Evolutionary conservation across 2,797 vertebrate species (phyloP).

Genomic region (Otolemur crassicaudatus): DNA sequence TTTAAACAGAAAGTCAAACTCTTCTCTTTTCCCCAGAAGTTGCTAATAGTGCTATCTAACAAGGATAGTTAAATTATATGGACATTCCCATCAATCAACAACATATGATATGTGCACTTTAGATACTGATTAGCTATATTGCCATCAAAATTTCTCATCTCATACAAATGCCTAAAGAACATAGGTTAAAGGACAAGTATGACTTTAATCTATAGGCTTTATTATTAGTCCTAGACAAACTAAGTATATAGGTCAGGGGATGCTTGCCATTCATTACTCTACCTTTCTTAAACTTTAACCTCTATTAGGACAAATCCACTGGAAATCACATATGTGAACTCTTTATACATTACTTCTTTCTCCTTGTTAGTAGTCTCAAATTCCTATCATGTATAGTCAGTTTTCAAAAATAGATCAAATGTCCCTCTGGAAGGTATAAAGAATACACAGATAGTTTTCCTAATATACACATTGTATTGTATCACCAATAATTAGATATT

Average conservation of each 20-base stretch:
- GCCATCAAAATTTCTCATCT: background rate
- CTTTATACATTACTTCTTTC: background rate
- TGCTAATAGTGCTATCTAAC: background rate
- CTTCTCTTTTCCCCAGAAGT: background rate
- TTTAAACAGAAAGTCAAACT: background rate
- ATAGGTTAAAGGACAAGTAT: background rate
- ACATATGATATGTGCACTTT: background rate
- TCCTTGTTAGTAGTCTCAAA: background rate
- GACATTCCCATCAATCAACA: background rate
- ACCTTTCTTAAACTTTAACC: background rate
- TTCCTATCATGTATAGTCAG: background rate
- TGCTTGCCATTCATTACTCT: background rate
- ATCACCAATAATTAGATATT: background rate
- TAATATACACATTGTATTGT: background rate
- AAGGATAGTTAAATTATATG: background rate
- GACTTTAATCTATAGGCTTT: background rate
- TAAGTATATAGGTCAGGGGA: background rate
- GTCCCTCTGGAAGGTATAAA: background rate
- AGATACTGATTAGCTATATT: background rate
- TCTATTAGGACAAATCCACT: background rate
- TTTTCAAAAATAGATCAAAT: constrained; percentile 36
- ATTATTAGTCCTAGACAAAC: background rate
- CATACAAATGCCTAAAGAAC: background rate
- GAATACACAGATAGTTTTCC: background rate
- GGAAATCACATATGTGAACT: background rate